Evolutionary conservation across 2,888 invertebrate genomes (phyloP), one percentile per base, ranked within the genome.

Genomic region (Polyommatus iphigenia): DNA sequence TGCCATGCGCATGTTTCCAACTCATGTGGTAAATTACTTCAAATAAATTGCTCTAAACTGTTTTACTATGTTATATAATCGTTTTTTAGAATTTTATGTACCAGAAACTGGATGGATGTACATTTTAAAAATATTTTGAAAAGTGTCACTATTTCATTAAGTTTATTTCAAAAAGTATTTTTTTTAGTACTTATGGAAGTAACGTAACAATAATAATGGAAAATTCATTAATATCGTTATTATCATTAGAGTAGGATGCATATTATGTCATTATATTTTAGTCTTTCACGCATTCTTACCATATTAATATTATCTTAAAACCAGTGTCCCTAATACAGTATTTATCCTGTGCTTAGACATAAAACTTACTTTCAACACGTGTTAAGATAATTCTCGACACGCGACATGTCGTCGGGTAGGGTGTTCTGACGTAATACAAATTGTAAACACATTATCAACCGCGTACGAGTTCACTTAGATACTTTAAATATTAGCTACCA

Each of bases 401-500:
- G 67, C 67, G 67, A 29, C 67, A 18, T 15, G 67, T 67, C 67
- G 67, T 67, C 67, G 67, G 29, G 67, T 67, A 10, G 67, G 67
- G 67, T 67, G 67, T 32, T 32, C 67, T 67, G 29, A 67, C 67
- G 67, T 67, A 67, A 67, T 67, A 67, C 67, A 67, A 67, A 32
- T 67, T 67, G 67, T 67, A 67, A 67, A 67, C 67, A 67, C 67
- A 67, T 67, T 75, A 75, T 75, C 75, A 75, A 18, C 24, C 6
- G 41, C 46, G 73, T 46, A 46, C 50, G 75, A 29, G 46, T 24
- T 29, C 29, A 75, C 82, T 85, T 84, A 84, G 88, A 90, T 89
- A 88, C 89, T 85, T 86, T 86, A 92, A 92, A 92, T 91, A 91
- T 92, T 92, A 90, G 88, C 91, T 90, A 85, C 90, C 85, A 88